Conservation (phyloP, 1,140 invertebrate genomes). For the Nephila pilipes region DNA sequence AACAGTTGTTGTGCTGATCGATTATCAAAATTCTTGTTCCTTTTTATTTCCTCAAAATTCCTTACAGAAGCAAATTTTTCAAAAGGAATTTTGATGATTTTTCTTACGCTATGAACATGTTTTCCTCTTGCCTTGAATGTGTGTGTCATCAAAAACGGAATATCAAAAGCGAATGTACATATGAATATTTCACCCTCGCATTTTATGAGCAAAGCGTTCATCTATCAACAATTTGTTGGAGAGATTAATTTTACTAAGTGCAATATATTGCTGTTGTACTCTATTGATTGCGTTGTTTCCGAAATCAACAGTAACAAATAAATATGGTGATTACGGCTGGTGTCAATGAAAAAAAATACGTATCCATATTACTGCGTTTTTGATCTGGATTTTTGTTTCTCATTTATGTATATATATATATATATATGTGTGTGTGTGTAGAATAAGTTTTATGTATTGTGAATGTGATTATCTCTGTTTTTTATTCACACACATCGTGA, state of each 20-base stretch:
- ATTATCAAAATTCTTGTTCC: background rate
- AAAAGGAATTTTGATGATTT: too few species aligned
- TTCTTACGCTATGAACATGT: too few species aligned
- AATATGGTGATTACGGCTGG: background rate
- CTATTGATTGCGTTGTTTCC: background rate
- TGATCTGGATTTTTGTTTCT: background rate
- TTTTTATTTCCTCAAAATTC: background rate
- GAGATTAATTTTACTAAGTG: background rate
- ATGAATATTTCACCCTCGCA: background rate
- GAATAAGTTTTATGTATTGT: background rate
- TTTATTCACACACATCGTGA: background rate
- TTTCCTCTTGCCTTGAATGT: background rate
- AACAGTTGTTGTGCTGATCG: too few species aligned
- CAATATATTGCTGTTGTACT: slow-evolving; percentile 1
- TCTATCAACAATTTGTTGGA: background rate
- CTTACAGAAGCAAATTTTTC: background rate
- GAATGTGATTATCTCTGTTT: background rate
- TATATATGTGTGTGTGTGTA: background rate
- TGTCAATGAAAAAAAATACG: background rate
- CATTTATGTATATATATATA: background rate
- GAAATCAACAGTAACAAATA: background rate
- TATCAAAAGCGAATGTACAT: slow-evolving; percentile 21
- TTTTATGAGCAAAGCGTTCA: slow-evolving; percentile 7
- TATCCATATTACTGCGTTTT: background rate
- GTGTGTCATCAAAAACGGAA: background rate